Percentiles rank a stretch among this genome's conserved stretches.
These are phyloP conservation scores for Anomalospiza imberbis DNA, from an alignment of 2,797 vertebrate genomes.

Conservation along the genomic window DNA sequence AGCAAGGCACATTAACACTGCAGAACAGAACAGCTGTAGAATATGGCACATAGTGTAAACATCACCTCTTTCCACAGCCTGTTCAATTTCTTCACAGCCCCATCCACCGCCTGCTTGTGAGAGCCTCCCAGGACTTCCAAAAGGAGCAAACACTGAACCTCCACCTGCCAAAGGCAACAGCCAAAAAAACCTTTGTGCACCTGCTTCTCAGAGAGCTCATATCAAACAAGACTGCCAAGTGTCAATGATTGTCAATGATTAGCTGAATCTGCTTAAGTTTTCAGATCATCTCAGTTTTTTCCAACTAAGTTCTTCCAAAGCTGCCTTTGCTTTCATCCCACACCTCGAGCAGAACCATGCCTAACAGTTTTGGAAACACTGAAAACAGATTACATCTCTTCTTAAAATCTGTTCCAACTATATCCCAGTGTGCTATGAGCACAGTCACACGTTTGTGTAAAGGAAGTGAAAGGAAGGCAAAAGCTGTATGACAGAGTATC, in stretches of 20 bases:
- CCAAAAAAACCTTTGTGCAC: neutral
- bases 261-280: neutral
- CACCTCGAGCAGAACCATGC: neutral
- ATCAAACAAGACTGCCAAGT: neutral
- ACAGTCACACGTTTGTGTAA: neutral
- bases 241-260: neutral
- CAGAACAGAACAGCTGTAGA: neutral
- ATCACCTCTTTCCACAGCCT: constrained; percentile 89
- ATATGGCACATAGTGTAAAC: neutral
- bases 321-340: neutral
- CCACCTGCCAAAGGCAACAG: constrained; percentile 79
- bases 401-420: neutral
- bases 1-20: neutral
- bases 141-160: constrained; percentile 90
- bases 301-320: neutral
- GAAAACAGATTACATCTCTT: neutral
- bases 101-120: constrained; percentile 81
- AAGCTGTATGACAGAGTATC: neutral
- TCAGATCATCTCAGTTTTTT: neutral
- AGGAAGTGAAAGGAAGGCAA: neutral
- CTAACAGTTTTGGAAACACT: neutral
- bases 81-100: constrained; percentile 85
- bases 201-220: neutral
- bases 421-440: neutral
- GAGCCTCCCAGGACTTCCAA: constrained; percentile 91